These are phyloP conservation scores for Rhagologus leucostigma DNA, from an alignment of 2,113 vertebrate genomes.

Conservation along the genomic window DNA sequence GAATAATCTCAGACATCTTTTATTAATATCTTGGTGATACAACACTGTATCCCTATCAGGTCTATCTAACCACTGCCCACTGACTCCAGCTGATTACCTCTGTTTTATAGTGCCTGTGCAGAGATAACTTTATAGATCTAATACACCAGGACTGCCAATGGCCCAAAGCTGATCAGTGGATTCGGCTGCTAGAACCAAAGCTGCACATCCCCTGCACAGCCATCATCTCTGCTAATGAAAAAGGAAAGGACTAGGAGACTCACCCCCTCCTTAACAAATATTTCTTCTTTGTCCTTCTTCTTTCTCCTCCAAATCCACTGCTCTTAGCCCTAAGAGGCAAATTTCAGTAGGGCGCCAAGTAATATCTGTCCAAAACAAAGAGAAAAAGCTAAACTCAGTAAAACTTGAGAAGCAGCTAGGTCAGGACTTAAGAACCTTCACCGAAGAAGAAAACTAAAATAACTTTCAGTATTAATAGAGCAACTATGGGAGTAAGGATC, in stretches of 20 bases:
- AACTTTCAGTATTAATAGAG: neutral
- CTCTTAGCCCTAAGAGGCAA: neutral
- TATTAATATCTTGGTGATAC: neutral
- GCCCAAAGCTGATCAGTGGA: neutral
- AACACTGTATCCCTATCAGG: neutral
- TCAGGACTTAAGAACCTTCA: neutral
- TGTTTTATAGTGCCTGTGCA: neutral
- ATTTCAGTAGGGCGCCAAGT: neutral
- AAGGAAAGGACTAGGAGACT: neutral
- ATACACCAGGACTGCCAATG: neutral
- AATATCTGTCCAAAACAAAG: neutral
- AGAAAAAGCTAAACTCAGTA: neutral
- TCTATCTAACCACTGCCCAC: neutral
- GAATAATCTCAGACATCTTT: neutral
- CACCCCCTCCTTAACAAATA: neutral
- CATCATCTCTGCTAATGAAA: neutral
- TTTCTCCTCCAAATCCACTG: neutral
- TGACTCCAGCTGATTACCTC: neutral
- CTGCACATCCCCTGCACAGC: neutral
- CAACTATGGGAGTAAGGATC: neutral
- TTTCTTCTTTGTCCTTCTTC: neutral
- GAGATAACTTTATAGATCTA: neutral
- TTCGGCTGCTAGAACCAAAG: conserved; percentile 11
- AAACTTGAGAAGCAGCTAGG: neutral
- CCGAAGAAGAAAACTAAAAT: neutral